Evolutionary conservation across 2,797 vertebrate genomes (phyloP), one percentile per base, ranked within the genome.

Genomic region (Scomberomorus guttatus): DNA sequence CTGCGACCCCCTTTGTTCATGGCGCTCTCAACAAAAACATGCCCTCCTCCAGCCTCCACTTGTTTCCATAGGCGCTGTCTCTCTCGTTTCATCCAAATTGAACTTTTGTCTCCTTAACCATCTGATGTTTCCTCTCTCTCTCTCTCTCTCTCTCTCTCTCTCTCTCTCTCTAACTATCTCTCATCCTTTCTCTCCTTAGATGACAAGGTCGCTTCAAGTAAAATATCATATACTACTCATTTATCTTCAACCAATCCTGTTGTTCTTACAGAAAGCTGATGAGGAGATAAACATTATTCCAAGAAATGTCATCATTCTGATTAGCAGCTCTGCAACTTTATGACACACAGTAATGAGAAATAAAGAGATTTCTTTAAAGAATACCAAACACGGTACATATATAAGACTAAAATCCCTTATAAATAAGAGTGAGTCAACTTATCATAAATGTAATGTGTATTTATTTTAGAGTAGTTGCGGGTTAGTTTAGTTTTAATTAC

Each of bases 61-160:
- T n/a, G 79, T 94, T 94, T 92, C 93, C 89, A 87, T 61, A 70
- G 20, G 48, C 67, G 58, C 63, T 24, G 15, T 77, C 12, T 39
- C 44, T 88, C 78, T 87, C 37, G 13, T 86, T 88, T 90, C 51
- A 59, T 34, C n/a, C 59, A 78, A 90, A 70, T 42, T 3, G 7
- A 5, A 8, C 8, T 54, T 44, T 63, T 17, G 34, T 12, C 22
- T 80, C 6, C 12, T 72, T 17, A 44, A 48, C 20, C 25, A 20
- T 13, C 24, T 51, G 44, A 56, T 5, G 61, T 29, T 56, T 71
- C 68, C n/a, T 61, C 6, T 57, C 12, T 60, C 34, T 58, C 6
- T 65, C 37, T 37, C 37, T 12, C 37, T 37, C 2, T 11, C 37
- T 37, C 3, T 37, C 37, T 37, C 37, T 37, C 37, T 37, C 10